Base-by-base conservation (phyloP, 2,888 invertebrate species). In the Cerastis rubricosa region DNA sequence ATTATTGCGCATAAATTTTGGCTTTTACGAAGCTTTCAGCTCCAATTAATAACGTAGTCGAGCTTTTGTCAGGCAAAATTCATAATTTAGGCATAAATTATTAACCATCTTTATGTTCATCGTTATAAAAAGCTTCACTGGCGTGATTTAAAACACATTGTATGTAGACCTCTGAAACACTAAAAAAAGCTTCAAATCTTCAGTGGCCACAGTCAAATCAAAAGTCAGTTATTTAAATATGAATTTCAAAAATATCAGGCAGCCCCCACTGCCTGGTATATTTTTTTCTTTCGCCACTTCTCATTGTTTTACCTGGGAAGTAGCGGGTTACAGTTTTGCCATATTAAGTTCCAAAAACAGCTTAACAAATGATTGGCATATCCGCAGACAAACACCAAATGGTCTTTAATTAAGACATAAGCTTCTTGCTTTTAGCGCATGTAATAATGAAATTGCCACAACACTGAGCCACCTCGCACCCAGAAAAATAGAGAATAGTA, bases 1-100 rank as follows among this genome's bases (percentile, higher is more conserved):
- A 88, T 83, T 86, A 77, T 82, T 72, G 81, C 78, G 78, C 87
- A 89, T 91, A 89, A 85, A 87, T 85, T 86, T 78, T 71, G 72
- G 81, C 67, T 87, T 89, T 88, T 86, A 87, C 84, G 79, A 78
- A 83, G 80, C 84, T 90, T 88, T 86, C 83, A 81, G 79, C 70
- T 88, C 54, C 74, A 87, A 89, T 89, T 86, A 79, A 77, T 85
- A 87, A 86, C 43, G 35, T 71, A 49, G 79, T 80, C 14, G 47
- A 78, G 70, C 69, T 79, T 82, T 76, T 80, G 68, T 68, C 78
- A 22, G 3, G 22, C 67, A 45, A 43, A 6, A 63, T 57, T 54
- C 54, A 12, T 47, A 45, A 57, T 29, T 65, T 59, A n/a, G 4
- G 9, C 9, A 35, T 45, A 25, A 65, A 65, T 81, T 35, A 81